Base-by-base conservation (phyloP, 2,888 invertebrate genomes). In the Drosophila macrothrix region DNA sequence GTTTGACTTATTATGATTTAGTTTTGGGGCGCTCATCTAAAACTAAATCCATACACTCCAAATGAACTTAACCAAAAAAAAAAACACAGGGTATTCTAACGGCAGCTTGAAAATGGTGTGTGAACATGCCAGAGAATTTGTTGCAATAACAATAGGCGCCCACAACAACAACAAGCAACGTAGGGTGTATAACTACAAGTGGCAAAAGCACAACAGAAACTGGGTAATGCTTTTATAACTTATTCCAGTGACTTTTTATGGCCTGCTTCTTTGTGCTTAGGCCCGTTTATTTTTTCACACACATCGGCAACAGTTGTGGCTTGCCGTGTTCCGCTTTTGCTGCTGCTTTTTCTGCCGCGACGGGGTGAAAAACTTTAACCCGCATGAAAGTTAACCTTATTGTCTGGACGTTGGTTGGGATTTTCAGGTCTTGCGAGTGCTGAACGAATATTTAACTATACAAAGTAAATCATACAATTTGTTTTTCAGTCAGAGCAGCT, bases 191-290 rank as follows among this genome's bases (percentile, higher is more conserved):
- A n/a, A 28, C 55, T 28, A 67, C 37, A 70, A 71, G 76, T 67
- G 43, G 52, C 35, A 22, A 67, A 76, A 75, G 67, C 72, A 69
- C 66, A 72, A 43, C 65, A 75, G 78, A 74, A 88, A 87, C 83
- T 87, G 76, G 87, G 87, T 86, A 88, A 85, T 75, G 78, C 86
- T 79, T 82, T 84, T 86, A 88, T 84, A 81, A 84, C 81, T 79
- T 82, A 88, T 86, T 82, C 77, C 67, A 75, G 70, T 70, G 41
- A 61, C 64, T 80, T 76, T 83, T 85, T 73, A 74, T 81, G 76
- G 73, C 84, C 73, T 71, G 65, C 67, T 76, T 72, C 60, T 73
- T 53, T 61, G 31, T 63, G 54, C 66, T 58, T 73, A 66, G 33
- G 65, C 22, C 64, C 61, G 52, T 73, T 84, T 67, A 68, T 66